Evolutionary conservation across 2,888 invertebrate species (phyloP), one percentile per base, ranked within the genome.

Genomic region (Athetis lepigone): DNA sequence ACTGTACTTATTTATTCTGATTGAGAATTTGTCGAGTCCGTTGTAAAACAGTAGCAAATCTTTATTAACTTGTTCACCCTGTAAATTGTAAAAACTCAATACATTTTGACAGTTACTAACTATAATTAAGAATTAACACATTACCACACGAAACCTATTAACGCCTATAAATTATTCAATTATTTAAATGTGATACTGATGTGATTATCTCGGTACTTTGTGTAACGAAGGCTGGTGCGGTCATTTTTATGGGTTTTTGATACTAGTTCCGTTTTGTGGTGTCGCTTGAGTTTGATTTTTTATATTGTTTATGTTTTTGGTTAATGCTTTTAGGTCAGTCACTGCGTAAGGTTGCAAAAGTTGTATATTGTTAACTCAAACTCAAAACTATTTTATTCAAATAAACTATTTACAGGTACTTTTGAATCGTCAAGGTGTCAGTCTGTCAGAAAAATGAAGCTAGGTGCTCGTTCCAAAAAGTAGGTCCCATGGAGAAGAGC

Each of bases 81-180:
- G 55, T 62, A 54, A 29, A 47, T 39, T 39, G 16, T 37, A 19
- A 64, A 47, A 39, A 19, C 16, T 29, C 23, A 49, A 54, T 29
- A 40, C n/a, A 51, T 55, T 72, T 51, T 60, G 67, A 51, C 50
- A 65, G 8, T 42, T 39, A 47, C 11, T 54, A 33, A 9, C 21
- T 18, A 46, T 71, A 66, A 71, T 66, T 39, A 46, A 50, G 18
- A 13, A 19, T 8, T 37, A 50, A 18, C n/a, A 52, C 65, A 54
- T 8, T 36, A 49, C 13, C 16, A 49, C 66, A 51, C 2, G 37
- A 51, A 7, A 13, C 37, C 43, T 6, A 71, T 66, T 55, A 70
- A 23, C n/a, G 40, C 50, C 40, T 39, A 67, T 72, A 72, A 67
- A 72, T 72, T 11, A 72, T 72, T 72, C 61, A 72, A 67, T 70